Evolutionary conservation across 2,797 vertebrate genomes (phyloP).

Genomic region (Ibycter americanus): DNA sequence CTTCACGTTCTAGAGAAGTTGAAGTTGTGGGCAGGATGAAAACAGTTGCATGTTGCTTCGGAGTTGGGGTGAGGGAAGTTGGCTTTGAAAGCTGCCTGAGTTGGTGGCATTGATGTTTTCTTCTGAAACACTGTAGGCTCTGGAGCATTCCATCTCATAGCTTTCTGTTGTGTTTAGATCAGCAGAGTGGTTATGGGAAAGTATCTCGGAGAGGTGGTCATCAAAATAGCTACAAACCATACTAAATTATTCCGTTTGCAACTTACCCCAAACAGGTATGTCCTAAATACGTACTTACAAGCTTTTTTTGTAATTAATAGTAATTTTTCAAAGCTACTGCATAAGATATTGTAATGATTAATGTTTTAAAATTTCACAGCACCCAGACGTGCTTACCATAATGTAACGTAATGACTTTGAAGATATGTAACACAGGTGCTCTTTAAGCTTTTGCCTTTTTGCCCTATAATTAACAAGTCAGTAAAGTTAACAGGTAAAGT

Average conservation of each 20-base stretch:
- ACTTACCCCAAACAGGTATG: constrained; percentile 89
- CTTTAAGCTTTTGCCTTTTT: constrained; percentile 91
- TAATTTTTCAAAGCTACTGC: constrained; percentile 77
- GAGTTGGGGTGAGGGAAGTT: neutral
- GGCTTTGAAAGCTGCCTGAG: neutral
- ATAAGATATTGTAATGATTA: constrained; percentile 86
- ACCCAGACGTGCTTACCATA: constrained; percentile 97
- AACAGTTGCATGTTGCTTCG: neutral
- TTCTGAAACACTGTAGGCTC: neutral
- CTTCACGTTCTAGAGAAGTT: neutral
- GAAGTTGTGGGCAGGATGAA: neutral
- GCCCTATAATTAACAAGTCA: constrained; percentile 92
- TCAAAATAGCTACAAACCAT: constrained; percentile 99
- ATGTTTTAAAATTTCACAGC: constrained; percentile 94
- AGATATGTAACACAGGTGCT: constrained; percentile 91
- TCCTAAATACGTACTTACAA: constrained; percentile 54
- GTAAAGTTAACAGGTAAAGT: constrained; percentile 99
- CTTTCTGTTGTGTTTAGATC: constrained; percentile 83
- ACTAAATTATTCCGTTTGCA: constrained; percentile 89
- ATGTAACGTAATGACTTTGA: constrained; percentile 94
- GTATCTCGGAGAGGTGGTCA: constrained; percentile 95
- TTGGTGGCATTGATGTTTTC: neutral
- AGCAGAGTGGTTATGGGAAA: constrained; percentile 97
- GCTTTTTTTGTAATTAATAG: constrained; percentile 59
- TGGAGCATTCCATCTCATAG: constrained; percentile 55